These are phyloP conservation scores for Platichthys flesus DNA, from an alignment of 2,113 vertebrate species.

Conservation along the genomic window DNA sequence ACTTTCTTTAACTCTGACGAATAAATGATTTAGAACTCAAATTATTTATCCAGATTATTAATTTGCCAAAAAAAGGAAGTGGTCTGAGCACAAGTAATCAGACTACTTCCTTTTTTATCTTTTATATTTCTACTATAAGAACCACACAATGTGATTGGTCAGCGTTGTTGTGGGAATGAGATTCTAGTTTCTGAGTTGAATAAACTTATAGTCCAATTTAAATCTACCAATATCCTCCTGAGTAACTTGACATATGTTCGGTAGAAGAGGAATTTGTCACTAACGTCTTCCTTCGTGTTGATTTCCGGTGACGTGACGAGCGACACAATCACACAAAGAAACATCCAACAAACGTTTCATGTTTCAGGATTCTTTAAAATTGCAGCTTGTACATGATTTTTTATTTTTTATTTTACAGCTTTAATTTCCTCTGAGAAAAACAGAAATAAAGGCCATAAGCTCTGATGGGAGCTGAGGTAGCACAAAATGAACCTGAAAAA, in stretches of 20 bases:
- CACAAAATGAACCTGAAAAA: conserved; percentile 32
- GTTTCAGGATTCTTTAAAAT: conserved; percentile 57
- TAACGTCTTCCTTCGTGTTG: background rate
- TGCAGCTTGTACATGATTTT: conserved; percentile 12
- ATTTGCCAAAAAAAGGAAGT: no score
- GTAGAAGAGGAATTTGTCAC: background rate
- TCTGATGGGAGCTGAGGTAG: conserved; percentile 74
- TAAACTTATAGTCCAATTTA: background rate
- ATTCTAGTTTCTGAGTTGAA: background rate
- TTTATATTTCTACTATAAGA: no score
- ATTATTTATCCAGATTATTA: no score
- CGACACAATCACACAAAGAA: conserved; percentile 46
- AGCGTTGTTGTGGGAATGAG: no score
- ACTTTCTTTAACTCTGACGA: no score
- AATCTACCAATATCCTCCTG: background rate
- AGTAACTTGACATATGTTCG: background rate
- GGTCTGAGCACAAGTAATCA: no score
- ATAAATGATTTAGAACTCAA: no score
- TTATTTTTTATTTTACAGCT: conserved; percentile 26
- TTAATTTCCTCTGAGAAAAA: conserved; percentile 20
- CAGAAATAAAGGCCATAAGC: conserved; percentile 56
- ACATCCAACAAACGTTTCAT: conserved; percentile 27
- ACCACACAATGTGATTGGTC: no score
- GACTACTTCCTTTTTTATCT: no score
- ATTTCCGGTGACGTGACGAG: conserved; percentile 20